Conservation (phyloP, 2,797 vertebrate genomes). For the Pseudochromis fuscus region DNA sequence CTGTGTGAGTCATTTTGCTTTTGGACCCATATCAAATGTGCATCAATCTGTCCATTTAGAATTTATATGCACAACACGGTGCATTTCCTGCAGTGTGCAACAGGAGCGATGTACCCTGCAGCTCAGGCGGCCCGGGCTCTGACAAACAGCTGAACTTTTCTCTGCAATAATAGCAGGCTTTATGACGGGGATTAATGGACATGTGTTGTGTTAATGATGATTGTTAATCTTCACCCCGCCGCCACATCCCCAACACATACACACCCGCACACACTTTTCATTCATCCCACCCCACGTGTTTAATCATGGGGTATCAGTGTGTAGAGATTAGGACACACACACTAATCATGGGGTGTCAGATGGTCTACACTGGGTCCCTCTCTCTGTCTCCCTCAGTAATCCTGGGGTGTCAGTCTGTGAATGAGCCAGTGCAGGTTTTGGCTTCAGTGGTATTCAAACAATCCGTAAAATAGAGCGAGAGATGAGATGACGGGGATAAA, state of each 20-base stretch:
- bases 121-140: constrained; percentile 8
- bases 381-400: constrained; percentile 32
- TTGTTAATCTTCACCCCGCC: constrained; percentile 67
- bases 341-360: constrained; percentile 65
- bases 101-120: neutral
- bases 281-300: constrained; percentile 27
- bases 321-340: constrained; percentile 55
- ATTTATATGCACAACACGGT: constrained; percentile 12
- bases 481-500: constrained; percentile 2
- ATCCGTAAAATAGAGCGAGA: constrained; percentile 6
- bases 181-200: constrained; percentile 71
- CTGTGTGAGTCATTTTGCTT: constrained; percentile 36
- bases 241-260: constrained; percentile 26
- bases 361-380: constrained; percentile 40
- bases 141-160: constrained; percentile 55
- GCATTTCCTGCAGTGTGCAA: constrained; percentile 12
- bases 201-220: constrained; percentile 74
- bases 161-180: constrained; percentile 62
- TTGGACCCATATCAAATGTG: constrained; percentile 35
- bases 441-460: constrained; percentile 27
- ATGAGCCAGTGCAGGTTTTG: neutral
- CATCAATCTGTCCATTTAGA: constrained; percentile 32
- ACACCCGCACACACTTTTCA: constrained; percentile 24
- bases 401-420: constrained; percentile 35
- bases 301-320: constrained; percentile 68